Conservation (phyloP, 2,113 vertebrate genomes). For the Colistium nudipinnis region DNA sequence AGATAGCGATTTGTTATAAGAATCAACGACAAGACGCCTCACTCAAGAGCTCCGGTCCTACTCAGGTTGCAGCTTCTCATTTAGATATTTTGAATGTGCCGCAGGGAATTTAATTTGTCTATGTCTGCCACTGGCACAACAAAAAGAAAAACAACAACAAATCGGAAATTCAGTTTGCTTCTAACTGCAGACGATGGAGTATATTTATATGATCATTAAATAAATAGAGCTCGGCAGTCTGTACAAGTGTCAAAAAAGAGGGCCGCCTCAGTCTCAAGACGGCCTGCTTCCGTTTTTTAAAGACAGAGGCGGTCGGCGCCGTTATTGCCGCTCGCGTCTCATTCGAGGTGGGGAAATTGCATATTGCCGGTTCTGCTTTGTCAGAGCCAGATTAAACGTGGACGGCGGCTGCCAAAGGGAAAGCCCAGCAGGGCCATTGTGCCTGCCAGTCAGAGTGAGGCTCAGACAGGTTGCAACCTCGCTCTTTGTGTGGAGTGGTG, state of each 20-base stretch:
- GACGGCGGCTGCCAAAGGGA: constrained; percentile 36
- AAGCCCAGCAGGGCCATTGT: constrained; percentile 38
- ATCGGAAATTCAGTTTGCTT: not conserved
- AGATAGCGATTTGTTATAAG: not conserved
- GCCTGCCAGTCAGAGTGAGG: constrained; percentile 48
- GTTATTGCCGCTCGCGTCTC: constrained; percentile 6
- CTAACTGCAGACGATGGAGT: not conserved
- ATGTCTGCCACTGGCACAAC: too few species aligned
- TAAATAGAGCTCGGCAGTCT: constrained; percentile 3
- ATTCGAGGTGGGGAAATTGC: constrained; percentile 15
- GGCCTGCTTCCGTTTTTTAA: not conserved
- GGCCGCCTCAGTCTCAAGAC: too few species aligned
- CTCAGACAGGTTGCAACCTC: constrained; percentile 60
- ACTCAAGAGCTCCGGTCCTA: not conserved
- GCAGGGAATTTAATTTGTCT: not conserved
- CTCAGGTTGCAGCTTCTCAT: not conserved
- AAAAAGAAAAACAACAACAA: too few species aligned
- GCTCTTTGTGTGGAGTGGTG: constrained; percentile 61
- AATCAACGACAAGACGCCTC: not conserved
- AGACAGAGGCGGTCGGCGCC: constrained; percentile 4
- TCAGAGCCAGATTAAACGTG: constrained; percentile 49
- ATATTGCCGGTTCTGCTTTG: constrained; percentile 22
- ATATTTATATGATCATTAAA: constrained; percentile 22
- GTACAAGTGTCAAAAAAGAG: constrained; percentile 7
- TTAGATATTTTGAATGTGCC: not conserved